These are phyloP conservation scores for Pharmacophagus antenor DNA, from an alignment of 2,888 invertebrate species.

Conservation along the genomic window DNA sequence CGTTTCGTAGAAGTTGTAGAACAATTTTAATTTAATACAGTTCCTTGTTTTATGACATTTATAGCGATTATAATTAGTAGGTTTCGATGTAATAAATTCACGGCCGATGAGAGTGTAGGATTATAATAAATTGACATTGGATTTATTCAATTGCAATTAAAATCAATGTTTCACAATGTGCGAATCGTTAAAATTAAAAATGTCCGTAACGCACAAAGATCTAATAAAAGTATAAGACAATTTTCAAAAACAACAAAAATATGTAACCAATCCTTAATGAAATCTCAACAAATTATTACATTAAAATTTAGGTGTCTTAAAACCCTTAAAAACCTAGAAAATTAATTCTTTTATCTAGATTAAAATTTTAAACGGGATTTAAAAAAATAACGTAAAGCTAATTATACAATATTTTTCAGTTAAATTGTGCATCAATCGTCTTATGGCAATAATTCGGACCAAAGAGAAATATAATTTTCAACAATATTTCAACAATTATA, in stretches of 20 bases:
- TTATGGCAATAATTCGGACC: no score
- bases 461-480: no score
- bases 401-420: no score
- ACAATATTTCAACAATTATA: no score
- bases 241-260: no score
- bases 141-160: slow-evolving; percentile 1
- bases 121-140: slow-evolving; percentile 1
- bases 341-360: not conserved
- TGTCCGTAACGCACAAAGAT: no score
- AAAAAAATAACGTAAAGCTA: no score
- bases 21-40: not conserved
- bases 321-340: not conserved
- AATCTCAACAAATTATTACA: no score
- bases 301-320: not conserved
- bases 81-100: slow-evolving; percentile 2
- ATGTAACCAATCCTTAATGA: no score
- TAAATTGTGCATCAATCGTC: no score
- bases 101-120: not conserved
- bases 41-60: not conserved
- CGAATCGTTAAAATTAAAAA: not conserved
- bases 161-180: not conserved
- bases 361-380: not conserved
- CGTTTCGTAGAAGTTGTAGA: not conserved
- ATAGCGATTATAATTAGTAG: slow-evolving; percentile 5
- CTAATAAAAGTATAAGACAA: no score